Evolutionary conservation across 2,888 invertebrate species (phyloP), one percentile per base, ranked within the genome.

Genomic region (Neocrepidodera transversa): DNA sequence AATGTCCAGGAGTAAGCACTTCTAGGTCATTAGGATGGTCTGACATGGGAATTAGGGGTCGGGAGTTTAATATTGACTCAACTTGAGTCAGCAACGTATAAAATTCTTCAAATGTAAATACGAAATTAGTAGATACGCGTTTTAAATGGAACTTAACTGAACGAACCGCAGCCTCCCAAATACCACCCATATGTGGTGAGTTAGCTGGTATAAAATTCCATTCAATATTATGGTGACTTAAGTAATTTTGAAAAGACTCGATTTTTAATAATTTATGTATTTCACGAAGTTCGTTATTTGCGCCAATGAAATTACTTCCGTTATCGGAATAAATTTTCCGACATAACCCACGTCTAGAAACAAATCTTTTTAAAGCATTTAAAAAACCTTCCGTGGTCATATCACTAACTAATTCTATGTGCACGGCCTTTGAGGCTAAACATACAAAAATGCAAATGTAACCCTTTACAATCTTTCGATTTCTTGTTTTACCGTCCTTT

Each of bases 311-410:
- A 48, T 51, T 48, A 7, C 26, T 18, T 2, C 58, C 49, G 38
- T 58, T 58, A 20, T 58, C 58, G 1, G 38, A 45, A 40, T 57
- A 57, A 3, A 64, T 28, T 11, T 47, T 35, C 6, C 23, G n/a
- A 23, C 54, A 53, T 20, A 56, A 50, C 11, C 58, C 58, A 28
- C 55, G 40, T 20, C 60, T 50, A 36, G 54, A 5, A 43, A 55
- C 35, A 45, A 65, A 63, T 48, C 58, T 42, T 7, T 49, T 49
- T 13, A 58, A 23, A 1, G 45, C 17, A 14, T 45, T 43, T 13
- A 53, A 13, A 48, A 58, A 53, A 6, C 28, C 14, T 40, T 47
- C 52, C 1, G 53, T 48, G 1, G 48, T 40, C 14, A 59, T 26
- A 43, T 51, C 53, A 16, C 28, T 32, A 6, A 58, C 58, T 26